Evolutionary conservation across 35 echinoderm and acorn worm species (phyloP), one percentile per base, ranked within the genome.

Genomic region (Lytechinus variegatus): DNA sequence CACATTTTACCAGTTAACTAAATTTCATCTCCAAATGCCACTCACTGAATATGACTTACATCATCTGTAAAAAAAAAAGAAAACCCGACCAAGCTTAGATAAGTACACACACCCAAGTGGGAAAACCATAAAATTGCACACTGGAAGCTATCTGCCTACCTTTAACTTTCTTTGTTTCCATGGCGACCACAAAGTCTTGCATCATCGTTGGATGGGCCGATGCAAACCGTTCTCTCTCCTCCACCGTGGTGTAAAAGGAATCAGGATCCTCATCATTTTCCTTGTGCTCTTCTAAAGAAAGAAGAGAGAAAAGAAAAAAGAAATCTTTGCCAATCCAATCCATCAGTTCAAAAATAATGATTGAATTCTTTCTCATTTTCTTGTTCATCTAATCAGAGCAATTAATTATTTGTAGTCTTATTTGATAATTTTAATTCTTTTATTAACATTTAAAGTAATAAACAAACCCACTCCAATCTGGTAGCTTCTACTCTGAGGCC

Each of bases 151-250:
- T 24, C 5, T 51, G 28, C 44, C 54, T 28, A 91, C 92, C 92
- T 54, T 94, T 97, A 8, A 51, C 54, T 60, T 94, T 97, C 95
- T 95, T 97, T 16, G 9, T 27, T n/a, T 95, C 90, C 91, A 95
- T 94, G 53, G 61, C 19, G 8, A 27, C 21, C 61, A 92, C 14
- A 89, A 94, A 97, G 55, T 87, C 89, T 87, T 71, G 53, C 10
- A 97, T 57, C n/a, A 97, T 27, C 1, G 95, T 8, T 21, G 96
- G 95, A 54, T 92, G 94, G 21, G 71, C 89, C 1, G 61, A 44
- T 57, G 89, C 28, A 54, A 97, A 97, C 28, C 95, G 66, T 44
- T 97, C 95, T 52, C 61, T 54, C 51, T 94, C 89, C 86, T 97
- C 96, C 10, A 97, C 89, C 53, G 96, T 97, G 7, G 71, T 57